These are phyloP conservation scores for Catharus minimus DNA, from an alignment of 2,113 vertebrate genomes.

Conservation along the genomic window DNA sequence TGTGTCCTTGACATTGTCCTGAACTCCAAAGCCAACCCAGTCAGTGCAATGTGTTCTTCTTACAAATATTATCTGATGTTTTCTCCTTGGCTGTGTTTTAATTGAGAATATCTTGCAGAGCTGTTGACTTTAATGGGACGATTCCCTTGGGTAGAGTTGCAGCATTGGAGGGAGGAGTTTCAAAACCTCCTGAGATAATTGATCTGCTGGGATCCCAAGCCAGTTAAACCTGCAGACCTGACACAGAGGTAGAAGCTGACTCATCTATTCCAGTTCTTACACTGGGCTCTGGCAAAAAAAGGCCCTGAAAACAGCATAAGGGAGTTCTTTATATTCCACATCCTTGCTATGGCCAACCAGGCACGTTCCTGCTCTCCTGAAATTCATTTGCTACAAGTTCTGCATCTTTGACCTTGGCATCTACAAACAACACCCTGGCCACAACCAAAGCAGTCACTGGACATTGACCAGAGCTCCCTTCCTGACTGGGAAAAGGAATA, in stretches of 20 bases:
- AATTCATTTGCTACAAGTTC: neutral
- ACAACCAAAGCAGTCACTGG: neutral
- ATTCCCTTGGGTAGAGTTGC: neutral
- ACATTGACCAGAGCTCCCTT: neutral
- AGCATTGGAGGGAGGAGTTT: neutral
- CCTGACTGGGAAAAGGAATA: neutral
- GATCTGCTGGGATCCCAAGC: neutral
- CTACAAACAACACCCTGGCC: neutral
- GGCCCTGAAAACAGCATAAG: neutral
- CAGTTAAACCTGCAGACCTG: neutral
- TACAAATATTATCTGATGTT: neutral
- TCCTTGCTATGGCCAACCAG: neutral
- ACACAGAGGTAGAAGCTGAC: neutral
- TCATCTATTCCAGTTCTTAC: neutral
- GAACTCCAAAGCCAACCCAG: neutral
- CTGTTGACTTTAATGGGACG: neutral
- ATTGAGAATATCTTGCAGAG: neutral
- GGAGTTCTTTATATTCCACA: neutral
- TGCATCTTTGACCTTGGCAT: neutral
- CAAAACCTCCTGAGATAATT: conserved; percentile 17
- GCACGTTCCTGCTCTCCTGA: neutral
- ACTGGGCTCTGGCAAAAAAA: neutral
- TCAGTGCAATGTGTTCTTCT: neutral
- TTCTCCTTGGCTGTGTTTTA: neutral
- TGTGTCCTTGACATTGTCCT: neutral